Evolutionary conservation across 1,140 invertebrate genomes (phyloP).

Genomic region (Cydia strobilella): DNA sequence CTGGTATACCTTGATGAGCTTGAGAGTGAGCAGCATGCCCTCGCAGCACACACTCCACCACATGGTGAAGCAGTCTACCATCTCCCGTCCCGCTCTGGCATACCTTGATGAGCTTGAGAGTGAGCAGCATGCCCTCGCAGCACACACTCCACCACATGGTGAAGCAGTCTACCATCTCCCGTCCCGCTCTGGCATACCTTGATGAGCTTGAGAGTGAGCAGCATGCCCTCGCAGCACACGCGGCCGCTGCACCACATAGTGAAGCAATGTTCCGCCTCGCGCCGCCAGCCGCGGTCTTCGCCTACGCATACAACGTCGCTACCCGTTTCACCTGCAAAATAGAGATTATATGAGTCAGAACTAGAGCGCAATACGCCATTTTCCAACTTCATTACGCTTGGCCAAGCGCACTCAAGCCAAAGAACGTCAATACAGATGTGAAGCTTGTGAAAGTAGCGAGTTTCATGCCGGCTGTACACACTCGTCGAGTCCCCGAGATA

Average conservation of each 20-base stretch:
- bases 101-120: background rate
- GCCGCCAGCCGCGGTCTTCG: slow-evolving; percentile 84
- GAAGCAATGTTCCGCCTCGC: slow-evolving; percentile 97
- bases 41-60: slow-evolving; percentile 91
- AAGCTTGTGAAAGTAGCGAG: too few species aligned
- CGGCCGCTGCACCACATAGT: slow-evolving; percentile 98
- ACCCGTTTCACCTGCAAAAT: slow-evolving; percentile 59
- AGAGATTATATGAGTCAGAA: slow-evolving; percentile 3
- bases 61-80: slow-evolving; percentile 94
- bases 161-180: background rate
- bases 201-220: slow-evolving; percentile 96
- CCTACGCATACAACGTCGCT: slow-evolving; percentile 53
- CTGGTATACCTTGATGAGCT: slow-evolving; percentile 18
- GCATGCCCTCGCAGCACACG: slow-evolving; percentile 96
- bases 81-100: slow-evolving; percentile 80
- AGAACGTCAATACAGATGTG: too few species aligned
- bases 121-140: background rate
- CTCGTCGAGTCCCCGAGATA: background rate
- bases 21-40: slow-evolving; percentile 80
- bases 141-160: background rate
- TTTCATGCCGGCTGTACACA: background rate
- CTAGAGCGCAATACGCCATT: background rate
- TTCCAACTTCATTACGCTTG: background rate
- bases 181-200: slow-evolving; percentile 81
- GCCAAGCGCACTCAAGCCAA: background rate